These are phyloP conservation scores for Micrasema longulum DNA, from an alignment of 1,140 invertebrate genomes.

Conservation along the genomic window DNA sequence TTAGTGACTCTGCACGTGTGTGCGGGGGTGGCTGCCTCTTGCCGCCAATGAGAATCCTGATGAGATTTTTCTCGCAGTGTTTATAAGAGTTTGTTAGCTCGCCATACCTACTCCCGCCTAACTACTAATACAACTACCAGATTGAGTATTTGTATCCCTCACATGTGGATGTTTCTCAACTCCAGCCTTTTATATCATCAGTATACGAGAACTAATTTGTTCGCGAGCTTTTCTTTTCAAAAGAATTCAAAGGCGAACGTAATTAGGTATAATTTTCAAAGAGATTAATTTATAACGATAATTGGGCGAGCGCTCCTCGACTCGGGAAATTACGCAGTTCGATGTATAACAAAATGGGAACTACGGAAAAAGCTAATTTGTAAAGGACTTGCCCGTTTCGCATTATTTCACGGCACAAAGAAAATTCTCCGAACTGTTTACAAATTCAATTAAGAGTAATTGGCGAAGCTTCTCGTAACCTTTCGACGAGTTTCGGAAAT, in stretches of 20 bases:
- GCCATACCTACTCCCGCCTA: conserved; percentile 26
- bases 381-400: conserved; percentile 29
- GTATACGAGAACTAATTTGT: conserved; percentile 39
- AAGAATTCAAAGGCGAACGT: conserved; percentile 45
- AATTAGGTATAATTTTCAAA: conserved; percentile 46
- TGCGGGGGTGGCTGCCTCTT: conserved; percentile 12
- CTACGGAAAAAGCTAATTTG: conserved; percentile 32
- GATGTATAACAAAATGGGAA: conserved; percentile 17
- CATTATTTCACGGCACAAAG: conserved; percentile 38
- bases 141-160: neutral
- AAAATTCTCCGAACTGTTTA: conserved; percentile 31
- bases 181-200: conserved; percentile 42
- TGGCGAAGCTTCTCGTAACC: conserved; percentile 33
- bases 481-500: conserved; percentile 27
- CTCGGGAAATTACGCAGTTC: conserved; percentile 16
- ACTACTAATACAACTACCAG: conserved; percentile 22
- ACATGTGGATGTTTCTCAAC: conserved; percentile 5
- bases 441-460: conserved; percentile 39
- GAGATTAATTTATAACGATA: conserved; percentile 48
- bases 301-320: conserved; percentile 40
- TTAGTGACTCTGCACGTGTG: neutral
- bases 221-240: conserved; percentile 37
- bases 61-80: conserved; percentile 55
- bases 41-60: conserved; percentile 55
- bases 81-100: conserved; percentile 54